phyloP scores from a whole-genome alignment of 2,113 vertebrate species.

The Sphaerodactylus townsendi region DNA sequence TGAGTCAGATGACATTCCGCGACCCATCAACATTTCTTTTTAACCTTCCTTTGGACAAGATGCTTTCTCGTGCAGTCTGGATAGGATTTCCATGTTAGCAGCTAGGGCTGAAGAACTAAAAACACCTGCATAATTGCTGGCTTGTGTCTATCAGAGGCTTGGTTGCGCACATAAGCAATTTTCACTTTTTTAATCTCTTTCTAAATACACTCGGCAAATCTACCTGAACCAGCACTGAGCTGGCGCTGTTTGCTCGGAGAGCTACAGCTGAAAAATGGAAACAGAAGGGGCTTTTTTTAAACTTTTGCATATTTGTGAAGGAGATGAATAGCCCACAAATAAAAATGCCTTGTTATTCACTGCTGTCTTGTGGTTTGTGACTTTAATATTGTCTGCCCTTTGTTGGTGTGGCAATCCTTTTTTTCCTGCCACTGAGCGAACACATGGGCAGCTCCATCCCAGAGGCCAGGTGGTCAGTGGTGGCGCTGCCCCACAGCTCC shows the following conservation, averaged over 20 bases:
- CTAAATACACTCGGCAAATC: constrained; percentile 48
- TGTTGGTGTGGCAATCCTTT: too few relatives aligned
- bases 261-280: constrained; percentile 18
- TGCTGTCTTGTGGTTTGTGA: constrained; percentile 19
- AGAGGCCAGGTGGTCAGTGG: too few relatives aligned
- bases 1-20: background rate
- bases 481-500: too few relatives aligned
- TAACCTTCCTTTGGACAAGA: constrained; percentile 1
- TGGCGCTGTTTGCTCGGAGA: constrained; percentile 31
- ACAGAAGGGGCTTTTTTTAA: constrained; percentile 1
- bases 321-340: constrained; percentile 41
- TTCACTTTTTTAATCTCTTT: constrained; percentile 51
- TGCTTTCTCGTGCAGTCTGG: background rate
- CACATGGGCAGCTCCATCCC: too few relatives aligned
- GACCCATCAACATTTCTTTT: background rate
- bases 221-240: constrained; percentile 30
- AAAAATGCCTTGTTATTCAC: constrained; percentile 30
- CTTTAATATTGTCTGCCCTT: background rate
- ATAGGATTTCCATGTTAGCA: constrained; percentile 12
- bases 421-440: too few relatives aligned
- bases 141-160: background rate
- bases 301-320: constrained; percentile 34
- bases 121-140: background rate
- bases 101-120: background rate
- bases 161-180: background rate